Conservation (phyloP, 2,797 vertebrate genomes). For the Halcyon smyrnensis region DNA sequence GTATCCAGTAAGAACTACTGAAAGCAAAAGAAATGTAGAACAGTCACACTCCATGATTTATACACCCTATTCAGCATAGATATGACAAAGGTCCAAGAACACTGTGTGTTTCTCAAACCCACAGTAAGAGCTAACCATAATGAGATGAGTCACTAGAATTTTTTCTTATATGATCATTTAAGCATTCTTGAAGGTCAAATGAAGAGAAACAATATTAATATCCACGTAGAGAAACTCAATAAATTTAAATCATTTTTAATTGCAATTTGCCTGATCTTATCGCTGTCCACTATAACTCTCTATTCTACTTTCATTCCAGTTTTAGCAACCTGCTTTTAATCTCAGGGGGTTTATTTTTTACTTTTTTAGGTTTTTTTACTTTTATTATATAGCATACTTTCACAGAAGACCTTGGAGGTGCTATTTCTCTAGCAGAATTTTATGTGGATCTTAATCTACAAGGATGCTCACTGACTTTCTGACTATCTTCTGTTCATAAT, state of each 20-base stretch:
- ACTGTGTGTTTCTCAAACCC: neutral
- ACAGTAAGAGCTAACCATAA: neutral
- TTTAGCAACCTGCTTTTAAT: neutral
- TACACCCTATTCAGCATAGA: neutral
- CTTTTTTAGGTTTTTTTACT: neutral
- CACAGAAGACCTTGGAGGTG: neutral
- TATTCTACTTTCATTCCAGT: neutral
- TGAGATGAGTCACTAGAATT: neutral
- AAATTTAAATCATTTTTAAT: neutral
- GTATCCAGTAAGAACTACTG: neutral
- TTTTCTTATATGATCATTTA: neutral
- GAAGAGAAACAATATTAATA: neutral
- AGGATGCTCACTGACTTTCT: neutral
- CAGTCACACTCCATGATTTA: neutral
- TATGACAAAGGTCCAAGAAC: constrained; percentile 34
- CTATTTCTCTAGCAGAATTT: neutral
- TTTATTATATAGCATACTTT: neutral
- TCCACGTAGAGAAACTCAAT: neutral
- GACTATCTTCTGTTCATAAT: neutral
- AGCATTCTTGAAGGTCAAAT: neutral
- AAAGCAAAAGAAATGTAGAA: neutral
- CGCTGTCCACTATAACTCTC: neutral
- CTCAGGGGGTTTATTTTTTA: no score
- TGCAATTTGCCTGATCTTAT: neutral
- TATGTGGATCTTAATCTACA: neutral